phyloP scores from a whole-genome alignment of 2,888 invertebrate genomes.

The Aricia artaxerxes region DNA sequence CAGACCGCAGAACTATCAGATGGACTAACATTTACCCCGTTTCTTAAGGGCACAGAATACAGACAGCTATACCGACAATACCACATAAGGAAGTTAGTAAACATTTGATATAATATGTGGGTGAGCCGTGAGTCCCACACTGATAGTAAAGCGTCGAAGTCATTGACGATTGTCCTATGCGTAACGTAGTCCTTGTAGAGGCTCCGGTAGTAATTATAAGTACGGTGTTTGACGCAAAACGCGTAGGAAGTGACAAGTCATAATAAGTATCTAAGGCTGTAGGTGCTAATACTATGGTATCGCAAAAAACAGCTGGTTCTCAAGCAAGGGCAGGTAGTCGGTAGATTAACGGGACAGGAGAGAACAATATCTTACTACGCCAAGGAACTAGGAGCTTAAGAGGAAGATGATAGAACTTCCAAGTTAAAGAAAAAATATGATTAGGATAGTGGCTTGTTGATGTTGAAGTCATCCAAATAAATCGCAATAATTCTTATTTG shows the following conservation, averaged over 20 bases:
- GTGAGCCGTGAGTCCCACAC: conserved; percentile 25
- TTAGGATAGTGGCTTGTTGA: too few relatives aligned
- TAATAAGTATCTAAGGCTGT: neutral
- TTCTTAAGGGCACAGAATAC: neutral
- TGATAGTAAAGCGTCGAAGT: conserved; percentile 17
- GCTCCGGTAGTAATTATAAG: conserved; percentile 1
- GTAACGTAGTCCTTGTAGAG: conserved; percentile 25
- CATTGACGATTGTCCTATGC: conserved; percentile 17
- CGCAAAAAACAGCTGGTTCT: neutral
- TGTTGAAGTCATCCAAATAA: neutral
- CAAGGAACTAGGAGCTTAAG: neutral
- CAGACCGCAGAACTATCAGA: neutral
- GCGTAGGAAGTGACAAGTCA: conserved; percentile 7
- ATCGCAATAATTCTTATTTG: neutral
- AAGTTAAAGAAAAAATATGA: neutral
- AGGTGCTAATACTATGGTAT: neutral
- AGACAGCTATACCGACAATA: neutral
- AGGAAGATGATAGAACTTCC: neutral
- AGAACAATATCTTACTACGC: neutral
- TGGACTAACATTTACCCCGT: neutral
- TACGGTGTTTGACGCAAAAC: neutral
- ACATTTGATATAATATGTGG: conserved; percentile 16
- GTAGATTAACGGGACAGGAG: neutral
- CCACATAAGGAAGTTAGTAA: conserved; percentile 17
- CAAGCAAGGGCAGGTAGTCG: neutral